These are phyloP conservation scores for Acropternis orthonyx DNA, from an alignment of 2,797 vertebrate species.

Conservation along the genomic window DNA sequence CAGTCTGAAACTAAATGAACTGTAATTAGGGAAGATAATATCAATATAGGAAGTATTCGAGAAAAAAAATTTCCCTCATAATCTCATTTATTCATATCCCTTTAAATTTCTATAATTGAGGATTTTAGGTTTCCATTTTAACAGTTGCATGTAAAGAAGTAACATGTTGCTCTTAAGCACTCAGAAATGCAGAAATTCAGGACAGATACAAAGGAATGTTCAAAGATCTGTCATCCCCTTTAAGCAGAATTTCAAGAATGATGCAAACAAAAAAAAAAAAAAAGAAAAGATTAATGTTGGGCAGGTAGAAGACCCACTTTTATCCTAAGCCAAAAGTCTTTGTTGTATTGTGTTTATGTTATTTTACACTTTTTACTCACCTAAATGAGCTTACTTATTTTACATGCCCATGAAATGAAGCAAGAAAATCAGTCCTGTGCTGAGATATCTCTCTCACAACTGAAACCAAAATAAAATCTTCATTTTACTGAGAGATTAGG, in stretches of 20 bases:
- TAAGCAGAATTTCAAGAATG: not conserved
- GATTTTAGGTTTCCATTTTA: not conserved
- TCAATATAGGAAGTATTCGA: rapidly evolving
- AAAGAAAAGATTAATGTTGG: rapidly evolving
- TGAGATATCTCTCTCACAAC: not conserved
- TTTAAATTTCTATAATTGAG: not conserved
- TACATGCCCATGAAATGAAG: not conserved
- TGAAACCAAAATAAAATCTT: not conserved
- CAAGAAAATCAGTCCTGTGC: not conserved
- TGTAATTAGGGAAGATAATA: not conserved
- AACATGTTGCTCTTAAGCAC: not conserved
- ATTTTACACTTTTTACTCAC: not conserved
- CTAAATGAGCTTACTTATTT: not conserved
- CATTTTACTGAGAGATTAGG: not conserved
- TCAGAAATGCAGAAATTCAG: not conserved
- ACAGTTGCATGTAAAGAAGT: not conserved
- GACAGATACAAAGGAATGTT: not conserved
- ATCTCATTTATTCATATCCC: not conserved
- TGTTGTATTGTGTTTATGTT: not conserved
- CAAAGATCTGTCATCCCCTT: not conserved
- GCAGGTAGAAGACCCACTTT: not conserved
- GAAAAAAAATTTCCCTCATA: not conserved
- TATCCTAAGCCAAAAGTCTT: not conserved
- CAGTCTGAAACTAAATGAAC: not conserved
- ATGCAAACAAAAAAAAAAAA: not conserved